Evolutionary conservation across 2,113 vertebrate genomes (phyloP).

Genomic region (Tachysurus vachellii): DNA sequence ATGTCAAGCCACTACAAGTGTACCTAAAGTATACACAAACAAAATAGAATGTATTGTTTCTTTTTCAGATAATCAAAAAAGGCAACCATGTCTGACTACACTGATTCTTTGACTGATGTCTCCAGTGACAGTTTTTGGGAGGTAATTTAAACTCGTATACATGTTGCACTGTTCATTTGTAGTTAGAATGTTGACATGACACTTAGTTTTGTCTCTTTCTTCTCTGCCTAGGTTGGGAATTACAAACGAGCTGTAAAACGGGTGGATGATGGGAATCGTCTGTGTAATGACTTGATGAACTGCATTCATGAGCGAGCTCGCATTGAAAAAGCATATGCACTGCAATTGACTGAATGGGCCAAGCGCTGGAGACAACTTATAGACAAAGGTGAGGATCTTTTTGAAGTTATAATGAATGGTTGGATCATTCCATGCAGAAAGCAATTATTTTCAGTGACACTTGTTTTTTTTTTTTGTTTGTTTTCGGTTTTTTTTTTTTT

Average conservation of each 20-base stretch:
- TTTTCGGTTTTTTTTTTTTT: background rate
- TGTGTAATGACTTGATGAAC: slow-evolving; percentile 93
- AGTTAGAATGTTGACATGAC: background rate
- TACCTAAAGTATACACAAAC: background rate
- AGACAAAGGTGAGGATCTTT: slow-evolving; percentile 83
- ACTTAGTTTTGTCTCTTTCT: background rate
- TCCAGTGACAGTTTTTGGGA: slow-evolving; percentile 99
- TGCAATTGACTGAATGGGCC: slow-evolving; percentile 95
- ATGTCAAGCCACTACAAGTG: background rate
- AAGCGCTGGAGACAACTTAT: slow-evolving; percentile 93
- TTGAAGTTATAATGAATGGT: background rate
- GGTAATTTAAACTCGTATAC: slow-evolving; percentile 66
- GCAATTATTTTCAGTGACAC: background rate
- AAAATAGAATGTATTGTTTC: background rate
- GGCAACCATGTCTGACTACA: slow-evolving; percentile 87
- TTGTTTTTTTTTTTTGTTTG: background rate
- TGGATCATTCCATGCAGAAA: background rate
- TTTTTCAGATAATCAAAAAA: slow-evolving; percentile 48
- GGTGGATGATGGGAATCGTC: slow-evolving; percentile 91
- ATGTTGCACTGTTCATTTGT: background rate
- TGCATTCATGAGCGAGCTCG: slow-evolving; percentile 92
- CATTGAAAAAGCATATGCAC: slow-evolving; percentile 92
- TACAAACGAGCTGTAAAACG: slow-evolving; percentile 93
- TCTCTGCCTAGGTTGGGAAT: slow-evolving; percentile 83
- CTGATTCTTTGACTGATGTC: slow-evolving; percentile 89